Conservation (phyloP, 2,113 vertebrate genomes). For the Oreochromis niloticus region DNA sequence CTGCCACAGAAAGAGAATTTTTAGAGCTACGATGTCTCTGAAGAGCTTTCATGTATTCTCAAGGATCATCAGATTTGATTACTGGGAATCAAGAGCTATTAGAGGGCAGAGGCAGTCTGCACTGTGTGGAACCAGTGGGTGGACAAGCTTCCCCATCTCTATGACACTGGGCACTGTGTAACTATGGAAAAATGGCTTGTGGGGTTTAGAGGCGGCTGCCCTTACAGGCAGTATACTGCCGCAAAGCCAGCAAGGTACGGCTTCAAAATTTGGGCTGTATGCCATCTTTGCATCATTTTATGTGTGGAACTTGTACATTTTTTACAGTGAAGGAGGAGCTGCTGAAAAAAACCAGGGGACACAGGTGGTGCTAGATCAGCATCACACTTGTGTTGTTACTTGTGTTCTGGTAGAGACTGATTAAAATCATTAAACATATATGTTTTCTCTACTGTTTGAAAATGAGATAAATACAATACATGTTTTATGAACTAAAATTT, state of each 20-base stretch:
- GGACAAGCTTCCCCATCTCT: background rate
- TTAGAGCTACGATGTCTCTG: background rate
- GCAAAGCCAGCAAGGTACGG: no score
- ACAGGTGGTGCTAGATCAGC: background rate
- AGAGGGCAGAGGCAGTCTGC: background rate
- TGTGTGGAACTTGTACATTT: background rate
- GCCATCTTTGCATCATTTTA: no score
- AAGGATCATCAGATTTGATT: background rate
- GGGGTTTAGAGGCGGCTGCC: background rate
- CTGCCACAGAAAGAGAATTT: background rate
- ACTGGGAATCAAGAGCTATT: background rate
- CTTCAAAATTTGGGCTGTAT: no score
- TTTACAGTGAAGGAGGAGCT: background rate
- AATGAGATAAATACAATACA: background rate
- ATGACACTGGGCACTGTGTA: background rate
- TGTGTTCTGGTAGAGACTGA: background rate
- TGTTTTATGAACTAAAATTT: background rate
- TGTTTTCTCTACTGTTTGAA: background rate
- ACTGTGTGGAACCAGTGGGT: background rate
- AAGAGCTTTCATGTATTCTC: background rate
- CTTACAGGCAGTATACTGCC: background rate
- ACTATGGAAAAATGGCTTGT: background rate
- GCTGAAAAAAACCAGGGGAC: background rate
- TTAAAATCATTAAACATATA: background rate
- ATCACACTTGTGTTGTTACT: background rate